Percentiles rank a stretch among this genome's conserved stretches.
phyloP scores from a whole-genome alignment of 2,797 vertebrate genomes.

The Serranus cabrilla region DNA sequence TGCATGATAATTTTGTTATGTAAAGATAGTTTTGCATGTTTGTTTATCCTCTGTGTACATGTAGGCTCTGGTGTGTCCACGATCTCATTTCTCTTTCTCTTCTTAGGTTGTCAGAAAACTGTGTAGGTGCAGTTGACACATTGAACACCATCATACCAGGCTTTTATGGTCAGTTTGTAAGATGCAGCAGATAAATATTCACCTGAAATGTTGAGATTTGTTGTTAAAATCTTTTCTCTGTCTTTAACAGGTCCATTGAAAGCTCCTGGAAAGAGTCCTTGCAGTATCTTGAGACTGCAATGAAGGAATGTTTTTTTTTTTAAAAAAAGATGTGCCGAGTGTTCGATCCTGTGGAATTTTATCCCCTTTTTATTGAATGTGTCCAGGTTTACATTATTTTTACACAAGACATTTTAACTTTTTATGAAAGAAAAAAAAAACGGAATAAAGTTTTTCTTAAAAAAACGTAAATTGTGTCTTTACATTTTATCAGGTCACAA shows the following conservation, averaged over 20 bases:
- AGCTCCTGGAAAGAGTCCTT: constrained; percentile 47
- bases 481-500: not conserved
- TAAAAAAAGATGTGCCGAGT: not conserved
- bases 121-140: constrained; percentile 47
- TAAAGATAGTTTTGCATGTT: constrained; percentile 73
- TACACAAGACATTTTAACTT: constrained; percentile 6
- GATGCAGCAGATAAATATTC: rapidly evolving
- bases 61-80: constrained; percentile 24
- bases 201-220: not conserved
- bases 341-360: constrained; percentile 3
- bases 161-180: constrained; percentile 61
- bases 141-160: constrained; percentile 9
- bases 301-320: not conserved
- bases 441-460: constrained; percentile 15
- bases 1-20: constrained; percentile 78
- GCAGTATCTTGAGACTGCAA: constrained; percentile 27
- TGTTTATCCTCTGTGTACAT: constrained; percentile 45
- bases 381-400: constrained; percentile 22
- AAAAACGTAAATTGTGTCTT: not conserved
- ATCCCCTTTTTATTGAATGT: not conserved
- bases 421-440: not conserved
- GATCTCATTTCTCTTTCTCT: constrained; percentile 73
- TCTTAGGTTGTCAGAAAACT: constrained; percentile 70
- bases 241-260: constrained; percentile 55
- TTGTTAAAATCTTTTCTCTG: not conserved